phyloP scores from a whole-genome alignment of 1,140 invertebrate genomes.

The Babylonia areolata region DNA sequence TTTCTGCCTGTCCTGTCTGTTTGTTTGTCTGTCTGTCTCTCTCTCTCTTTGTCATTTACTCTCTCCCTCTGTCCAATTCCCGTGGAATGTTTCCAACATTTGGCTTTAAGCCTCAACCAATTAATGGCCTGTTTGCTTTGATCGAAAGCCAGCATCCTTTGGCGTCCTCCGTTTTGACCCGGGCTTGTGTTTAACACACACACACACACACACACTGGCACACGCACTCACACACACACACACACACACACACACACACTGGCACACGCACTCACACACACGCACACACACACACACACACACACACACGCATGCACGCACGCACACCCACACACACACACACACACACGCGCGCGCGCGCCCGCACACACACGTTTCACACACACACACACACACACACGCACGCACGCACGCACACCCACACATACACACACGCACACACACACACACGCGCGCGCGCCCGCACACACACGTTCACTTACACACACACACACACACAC shows the following conservation, averaged over 20 bases:
- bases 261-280: neutral
- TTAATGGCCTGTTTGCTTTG: too few relatives aligned
- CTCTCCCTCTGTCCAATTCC: neutral
- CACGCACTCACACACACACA: neutral
- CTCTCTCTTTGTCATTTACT: neutral
- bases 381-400: too few relatives aligned
- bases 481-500: neutral
- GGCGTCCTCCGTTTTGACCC: too few relatives aligned
- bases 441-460: neutral
- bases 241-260: neutral
- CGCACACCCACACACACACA: neutral
- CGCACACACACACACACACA: neutral
- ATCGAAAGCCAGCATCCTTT: too few relatives aligned
- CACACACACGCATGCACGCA: slow-evolving; percentile 5
- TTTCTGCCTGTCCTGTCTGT: neutral
- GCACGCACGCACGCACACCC: too few relatives aligned
- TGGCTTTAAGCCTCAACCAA: too few relatives aligned
- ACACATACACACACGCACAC: neutral
- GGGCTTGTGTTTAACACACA: too few relatives aligned
- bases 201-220: neutral
- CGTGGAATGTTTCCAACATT: too few relatives aligned
- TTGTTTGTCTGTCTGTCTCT: neutral
- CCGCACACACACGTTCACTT: neutral
- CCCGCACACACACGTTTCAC: neutral
- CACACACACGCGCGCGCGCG: neutral